phyloP scores from a whole-genome alignment of 2,113 vertebrate species.

The Bos javanicus region DNA sequence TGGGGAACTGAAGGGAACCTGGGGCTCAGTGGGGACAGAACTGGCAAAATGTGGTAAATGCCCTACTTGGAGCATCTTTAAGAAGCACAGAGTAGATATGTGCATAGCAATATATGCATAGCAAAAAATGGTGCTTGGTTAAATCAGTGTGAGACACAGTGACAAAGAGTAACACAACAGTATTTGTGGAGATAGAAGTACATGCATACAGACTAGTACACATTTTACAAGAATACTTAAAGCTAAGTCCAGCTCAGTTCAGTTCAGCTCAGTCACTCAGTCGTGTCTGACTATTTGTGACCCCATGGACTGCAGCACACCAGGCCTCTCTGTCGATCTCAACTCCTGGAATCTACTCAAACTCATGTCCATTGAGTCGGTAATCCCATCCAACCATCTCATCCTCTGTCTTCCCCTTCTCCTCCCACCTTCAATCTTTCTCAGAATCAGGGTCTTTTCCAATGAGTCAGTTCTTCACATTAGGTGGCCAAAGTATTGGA shows the following conservation, averaged over 20 bases:
- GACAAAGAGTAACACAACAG: background rate
- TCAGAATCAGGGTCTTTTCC: background rate
- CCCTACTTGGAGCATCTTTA: background rate
- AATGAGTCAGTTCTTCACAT: background rate
- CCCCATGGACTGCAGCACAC: background rate
- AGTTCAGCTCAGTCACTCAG: background rate
- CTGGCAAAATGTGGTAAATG: background rate
- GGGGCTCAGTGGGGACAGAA: background rate
- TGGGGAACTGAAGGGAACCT: background rate
- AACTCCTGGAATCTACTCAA: background rate
- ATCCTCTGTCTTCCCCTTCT: background rate
- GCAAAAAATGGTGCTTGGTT: background rate
- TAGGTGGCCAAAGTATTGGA: background rate
- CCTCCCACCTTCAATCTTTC: background rate
- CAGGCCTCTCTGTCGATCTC: background rate
- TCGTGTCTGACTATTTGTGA: accelerated
- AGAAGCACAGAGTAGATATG: background rate
- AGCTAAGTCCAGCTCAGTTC: background rate
- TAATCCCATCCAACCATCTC: background rate
- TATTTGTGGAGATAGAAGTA: background rate
- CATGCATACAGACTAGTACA: background rate
- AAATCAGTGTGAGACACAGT: background rate
- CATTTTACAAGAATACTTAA: background rate
- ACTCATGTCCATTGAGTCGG: background rate
- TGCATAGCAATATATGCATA: background rate